Conservation (phyloP, 2,113 vertebrate species). For the Vanacampus margaritifer region DNA sequence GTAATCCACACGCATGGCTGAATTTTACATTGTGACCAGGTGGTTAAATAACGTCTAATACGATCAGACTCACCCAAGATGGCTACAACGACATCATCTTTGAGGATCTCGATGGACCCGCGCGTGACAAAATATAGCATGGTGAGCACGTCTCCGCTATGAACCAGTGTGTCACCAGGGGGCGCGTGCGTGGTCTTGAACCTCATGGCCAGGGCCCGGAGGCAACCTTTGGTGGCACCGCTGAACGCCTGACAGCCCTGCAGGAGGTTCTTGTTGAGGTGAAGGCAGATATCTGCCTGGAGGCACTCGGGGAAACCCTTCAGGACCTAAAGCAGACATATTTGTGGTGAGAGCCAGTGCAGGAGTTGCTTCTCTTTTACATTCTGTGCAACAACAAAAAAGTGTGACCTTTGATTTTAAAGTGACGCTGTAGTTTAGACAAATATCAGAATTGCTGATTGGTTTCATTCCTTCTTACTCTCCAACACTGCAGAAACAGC, state of each 20-base stretch:
- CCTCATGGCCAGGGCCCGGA: slow-evolving; percentile 94
- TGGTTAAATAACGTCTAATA: slow-evolving; percentile 19
- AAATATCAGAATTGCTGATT: too few relatives aligned
- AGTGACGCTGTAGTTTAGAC: too few relatives aligned
- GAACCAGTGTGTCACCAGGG: slow-evolving; percentile 96
- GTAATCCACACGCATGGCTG: too few relatives aligned
- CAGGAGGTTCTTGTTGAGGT: slow-evolving; percentile 92
- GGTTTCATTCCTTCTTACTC: too few relatives aligned
- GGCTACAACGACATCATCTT: slow-evolving; percentile 94
- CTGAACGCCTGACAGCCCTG: slow-evolving; percentile 91
- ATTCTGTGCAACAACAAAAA: too few relatives aligned
- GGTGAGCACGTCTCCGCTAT: slow-evolving; percentile 90
- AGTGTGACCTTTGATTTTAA: too few relatives aligned
- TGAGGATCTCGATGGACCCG: slow-evolving; percentile 97
- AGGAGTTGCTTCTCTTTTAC: not conserved
- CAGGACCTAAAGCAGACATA: slow-evolving; percentile 78
- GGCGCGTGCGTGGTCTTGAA: slow-evolving; percentile 98
- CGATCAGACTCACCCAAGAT: slow-evolving; percentile 84
- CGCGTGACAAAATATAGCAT: slow-evolving; percentile 94
- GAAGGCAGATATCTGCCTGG: slow-evolving; percentile 97
- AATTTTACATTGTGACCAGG: too few relatives aligned
- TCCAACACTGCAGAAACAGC: too few relatives aligned
- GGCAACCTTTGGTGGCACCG: slow-evolving; percentile 94
- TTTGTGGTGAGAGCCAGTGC: not conserved
- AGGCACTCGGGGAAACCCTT: slow-evolving; percentile 99